Percentiles rank a stretch among this genome's conserved stretches.
phyloP scores from a whole-genome alignment of 2,797 vertebrate species.

The Anableps anableps region DNA sequence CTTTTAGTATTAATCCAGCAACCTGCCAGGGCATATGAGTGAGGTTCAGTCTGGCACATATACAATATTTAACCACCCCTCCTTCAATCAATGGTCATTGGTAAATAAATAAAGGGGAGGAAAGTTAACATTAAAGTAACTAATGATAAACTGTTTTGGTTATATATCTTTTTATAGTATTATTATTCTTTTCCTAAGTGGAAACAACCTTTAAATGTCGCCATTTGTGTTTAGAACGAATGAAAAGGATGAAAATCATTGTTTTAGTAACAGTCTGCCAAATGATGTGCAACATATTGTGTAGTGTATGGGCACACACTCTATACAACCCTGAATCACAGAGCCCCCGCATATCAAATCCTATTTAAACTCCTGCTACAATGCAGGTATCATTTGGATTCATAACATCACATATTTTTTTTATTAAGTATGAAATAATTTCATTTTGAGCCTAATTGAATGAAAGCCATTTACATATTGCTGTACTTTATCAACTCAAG shows the following conservation, averaged over 20 bases:
- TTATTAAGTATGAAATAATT: constrained; percentile 8
- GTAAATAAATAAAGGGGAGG: not conserved
- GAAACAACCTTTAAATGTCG: not conserved
- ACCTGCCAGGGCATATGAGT: not conserved
- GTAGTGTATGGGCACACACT: not conserved
- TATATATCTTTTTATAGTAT: too few species aligned
- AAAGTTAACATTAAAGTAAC: not conserved
- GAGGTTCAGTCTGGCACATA: not conserved
- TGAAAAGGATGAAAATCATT: constrained; percentile 1
- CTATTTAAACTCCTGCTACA: not conserved
- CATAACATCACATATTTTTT: constrained; percentile 9
- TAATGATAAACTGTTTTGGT: not conserved
- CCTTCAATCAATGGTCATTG: not conserved
- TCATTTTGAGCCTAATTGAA: not conserved
- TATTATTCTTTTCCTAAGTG: not conserved
- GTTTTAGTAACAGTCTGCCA: constrained; percentile 1
- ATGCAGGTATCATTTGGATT: not conserved
- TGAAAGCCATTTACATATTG: not conserved
- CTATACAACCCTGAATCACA: constrained; percentile 1
- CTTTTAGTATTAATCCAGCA: not conserved
- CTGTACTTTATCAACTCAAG: not conserved
- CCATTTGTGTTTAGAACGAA: not conserved
- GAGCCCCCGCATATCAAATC: not conserved
- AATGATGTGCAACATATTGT: not conserved
- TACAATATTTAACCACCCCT: not conserved